Evolutionary conservation across 2,888 invertebrate species (phyloP).

Genomic region (Shargacucullia verbasci): DNA sequence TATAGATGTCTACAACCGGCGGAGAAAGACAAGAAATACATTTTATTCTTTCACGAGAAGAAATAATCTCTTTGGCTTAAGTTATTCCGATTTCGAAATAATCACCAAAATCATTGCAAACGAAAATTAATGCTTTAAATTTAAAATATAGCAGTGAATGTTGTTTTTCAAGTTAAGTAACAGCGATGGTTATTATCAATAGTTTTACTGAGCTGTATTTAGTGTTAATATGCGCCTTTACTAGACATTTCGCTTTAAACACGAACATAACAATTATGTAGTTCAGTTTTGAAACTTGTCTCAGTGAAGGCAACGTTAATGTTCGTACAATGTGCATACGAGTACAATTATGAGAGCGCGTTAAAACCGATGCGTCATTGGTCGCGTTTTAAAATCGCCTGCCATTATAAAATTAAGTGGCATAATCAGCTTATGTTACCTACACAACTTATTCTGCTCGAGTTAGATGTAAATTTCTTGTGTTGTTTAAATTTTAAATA

Average conservation of each 20-base stretch:
- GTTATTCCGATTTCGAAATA: background rate
- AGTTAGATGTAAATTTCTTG: background rate
- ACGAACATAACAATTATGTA: conserved; percentile 58
- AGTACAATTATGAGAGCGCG: conserved; percentile 75
- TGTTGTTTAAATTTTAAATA: too few species aligned
- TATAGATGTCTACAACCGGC: too few species aligned
- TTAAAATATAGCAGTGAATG: conserved; percentile 42
- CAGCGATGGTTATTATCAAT: conserved; percentile 39
- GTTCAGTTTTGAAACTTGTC: conserved; percentile 56
- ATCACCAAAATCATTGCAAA: conserved; percentile 1
- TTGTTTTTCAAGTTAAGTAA: conserved; percentile 43
- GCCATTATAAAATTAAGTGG: conserved; percentile 68
- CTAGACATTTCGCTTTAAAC: conserved; percentile 51
- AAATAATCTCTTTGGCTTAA: background rate
- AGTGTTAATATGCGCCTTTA: conserved; percentile 46
- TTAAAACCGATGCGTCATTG: conserved; percentile 87
- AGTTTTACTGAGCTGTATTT: conserved; percentile 35
- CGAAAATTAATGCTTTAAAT: background rate
- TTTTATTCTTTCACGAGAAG: too few species aligned
- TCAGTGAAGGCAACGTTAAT: conserved; percentile 54
- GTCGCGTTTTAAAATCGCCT: conserved; percentile 79
- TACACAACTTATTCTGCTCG: conserved; percentile 33
- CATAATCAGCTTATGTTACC: conserved; percentile 46
- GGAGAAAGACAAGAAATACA: too few species aligned
- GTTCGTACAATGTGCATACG: conserved; percentile 72